Conservation (phyloP, 2,113 vertebrate species). For the Bujurquina vittata region DNA sequence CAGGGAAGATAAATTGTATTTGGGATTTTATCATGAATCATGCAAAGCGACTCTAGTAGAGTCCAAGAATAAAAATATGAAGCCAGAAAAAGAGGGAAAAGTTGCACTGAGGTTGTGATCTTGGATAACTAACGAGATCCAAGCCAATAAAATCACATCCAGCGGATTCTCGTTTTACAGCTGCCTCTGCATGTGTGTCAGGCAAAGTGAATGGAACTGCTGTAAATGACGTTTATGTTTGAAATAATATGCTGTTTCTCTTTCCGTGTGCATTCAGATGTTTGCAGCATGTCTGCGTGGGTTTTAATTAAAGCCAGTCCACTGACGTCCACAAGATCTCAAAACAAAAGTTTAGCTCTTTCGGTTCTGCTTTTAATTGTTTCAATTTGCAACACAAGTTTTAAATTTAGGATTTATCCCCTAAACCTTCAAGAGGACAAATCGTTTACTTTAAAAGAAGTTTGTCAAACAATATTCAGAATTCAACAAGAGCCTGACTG, state of each 20-base stretch:
- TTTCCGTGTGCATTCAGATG: not conserved
- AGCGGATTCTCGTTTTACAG: slow-evolving; percentile 1
- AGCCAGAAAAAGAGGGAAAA: not conserved
- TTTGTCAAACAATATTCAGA: not conserved
- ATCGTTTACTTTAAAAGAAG: not conserved
- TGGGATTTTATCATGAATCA: not conserved
- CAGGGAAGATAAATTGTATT: not conserved
- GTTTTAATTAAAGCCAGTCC: slow-evolving; percentile 12
- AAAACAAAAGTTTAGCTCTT: not conserved
- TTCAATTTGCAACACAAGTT: not conserved
- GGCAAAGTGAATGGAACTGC: not conserved
- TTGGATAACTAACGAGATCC: not conserved
- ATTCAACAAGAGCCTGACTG: not conserved
- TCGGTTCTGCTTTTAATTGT: not conserved
- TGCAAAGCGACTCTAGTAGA: not conserved
- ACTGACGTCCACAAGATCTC: slow-evolving; percentile 16
- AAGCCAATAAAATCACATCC: slow-evolving; percentile 9
- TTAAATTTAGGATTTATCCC: slow-evolving; percentile 1
- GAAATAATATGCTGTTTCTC: not conserved
- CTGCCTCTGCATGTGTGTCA: not conserved
- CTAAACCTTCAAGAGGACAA: not conserved
- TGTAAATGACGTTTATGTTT: not conserved
- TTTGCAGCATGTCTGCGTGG: not conserved
- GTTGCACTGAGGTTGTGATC: not conserved
- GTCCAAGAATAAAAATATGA: not conserved